Evolutionary conservation across 2,797 vertebrate species (phyloP).

Genomic region (Phataginus tricuspis): DNA sequence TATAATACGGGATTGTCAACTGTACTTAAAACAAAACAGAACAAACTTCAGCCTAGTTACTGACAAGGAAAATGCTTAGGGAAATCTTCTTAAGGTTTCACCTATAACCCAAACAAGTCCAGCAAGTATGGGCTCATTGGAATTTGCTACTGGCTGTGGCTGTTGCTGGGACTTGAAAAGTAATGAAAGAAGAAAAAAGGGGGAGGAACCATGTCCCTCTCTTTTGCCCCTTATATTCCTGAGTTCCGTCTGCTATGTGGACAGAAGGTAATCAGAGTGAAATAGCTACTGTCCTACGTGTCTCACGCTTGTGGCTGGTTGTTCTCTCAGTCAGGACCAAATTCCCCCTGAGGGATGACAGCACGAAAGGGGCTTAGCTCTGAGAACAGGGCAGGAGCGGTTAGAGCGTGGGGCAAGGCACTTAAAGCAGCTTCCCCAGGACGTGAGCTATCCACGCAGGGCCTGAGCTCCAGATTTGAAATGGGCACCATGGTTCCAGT

Average conservation of each 20-base stretch:
- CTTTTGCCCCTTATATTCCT: neutral
- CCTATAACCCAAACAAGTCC: neutral
- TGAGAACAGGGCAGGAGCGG: neutral
- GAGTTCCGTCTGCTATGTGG: neutral
- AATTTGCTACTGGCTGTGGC: neutral
- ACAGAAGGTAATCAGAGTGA: neutral
- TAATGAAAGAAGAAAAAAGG: neutral
- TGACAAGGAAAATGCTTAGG: neutral
- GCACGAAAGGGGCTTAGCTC: neutral
- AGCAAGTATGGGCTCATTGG: neutral
- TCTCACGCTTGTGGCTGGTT: neutral
- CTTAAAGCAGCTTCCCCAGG: neutral
- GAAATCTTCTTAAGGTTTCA: neutral
- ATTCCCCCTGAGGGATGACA: neutral
- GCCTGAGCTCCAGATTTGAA: neutral
- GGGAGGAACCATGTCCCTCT: neutral
- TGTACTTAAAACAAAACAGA: no score
- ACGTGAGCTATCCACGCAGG: neutral
- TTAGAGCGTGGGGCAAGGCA: neutral
- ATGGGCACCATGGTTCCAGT: fast-evolving
- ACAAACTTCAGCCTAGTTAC: neutral
- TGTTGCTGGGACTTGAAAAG: neutral
- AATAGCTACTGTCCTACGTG: neutral
- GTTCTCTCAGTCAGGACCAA: neutral
- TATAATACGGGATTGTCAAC: no score